phyloP scores from a whole-genome alignment of 2,113 vertebrate genomes.

The Daphoenositta chrysoptera region DNA sequence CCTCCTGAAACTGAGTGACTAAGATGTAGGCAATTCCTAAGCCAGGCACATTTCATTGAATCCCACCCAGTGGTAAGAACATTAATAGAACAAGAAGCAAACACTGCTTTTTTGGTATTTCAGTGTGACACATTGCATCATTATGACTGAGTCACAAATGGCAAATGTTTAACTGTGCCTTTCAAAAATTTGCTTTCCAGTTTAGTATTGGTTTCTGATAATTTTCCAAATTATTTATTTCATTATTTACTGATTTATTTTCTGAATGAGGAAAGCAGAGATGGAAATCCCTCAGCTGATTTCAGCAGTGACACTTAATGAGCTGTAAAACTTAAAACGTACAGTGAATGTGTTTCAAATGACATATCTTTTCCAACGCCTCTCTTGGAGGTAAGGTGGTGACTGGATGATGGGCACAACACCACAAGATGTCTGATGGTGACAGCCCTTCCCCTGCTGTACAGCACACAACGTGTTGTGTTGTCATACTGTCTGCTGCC shows the following conservation, averaged over 20 bases:
- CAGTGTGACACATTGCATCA: neutral
- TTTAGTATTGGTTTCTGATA: neutral
- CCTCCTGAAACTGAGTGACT: neutral
- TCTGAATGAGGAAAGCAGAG: neutral
- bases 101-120: no score
- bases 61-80: neutral
- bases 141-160: neutral
- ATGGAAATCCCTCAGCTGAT: neutral
- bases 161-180: neutral
- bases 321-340: neutral
- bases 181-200: neutral
- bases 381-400: neutral
- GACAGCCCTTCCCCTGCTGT: neutral
- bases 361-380: neutral
- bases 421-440: rapidly evolving
- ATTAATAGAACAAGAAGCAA: neutral
- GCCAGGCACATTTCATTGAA: neutral
- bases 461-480: rapidly evolving
- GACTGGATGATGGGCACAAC: neutral
- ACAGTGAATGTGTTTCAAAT: neutral
- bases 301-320: neutral
- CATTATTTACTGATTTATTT: neutral
- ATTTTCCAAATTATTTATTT: neutral
- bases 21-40: neutral
- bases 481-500: neutral